Percentiles rank a stretch among this genome's conserved stretches.
Conservation (phyloP, 2,888 invertebrate genomes). For the Serrognathus titanus region DNA sequence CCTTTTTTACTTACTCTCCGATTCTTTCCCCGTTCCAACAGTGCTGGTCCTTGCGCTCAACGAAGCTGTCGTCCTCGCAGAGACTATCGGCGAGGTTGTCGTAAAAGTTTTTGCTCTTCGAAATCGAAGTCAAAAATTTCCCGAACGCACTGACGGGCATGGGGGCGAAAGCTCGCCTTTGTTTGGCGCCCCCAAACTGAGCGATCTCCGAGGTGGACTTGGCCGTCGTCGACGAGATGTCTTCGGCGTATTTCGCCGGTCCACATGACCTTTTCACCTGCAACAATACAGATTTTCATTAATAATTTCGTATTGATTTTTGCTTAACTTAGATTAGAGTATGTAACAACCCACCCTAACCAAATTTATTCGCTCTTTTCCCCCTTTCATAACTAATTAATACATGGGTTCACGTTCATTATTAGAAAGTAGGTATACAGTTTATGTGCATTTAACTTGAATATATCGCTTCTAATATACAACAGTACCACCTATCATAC, state of each 20-base stretch:
- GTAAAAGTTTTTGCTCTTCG: conserved; percentile 78
- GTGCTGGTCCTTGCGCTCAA: conserved; percentile 61
- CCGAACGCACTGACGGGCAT: conserved; percentile 63
- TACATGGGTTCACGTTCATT: too few relatives aligned
- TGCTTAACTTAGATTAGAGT: too few relatives aligned
- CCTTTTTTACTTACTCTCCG: conserved; percentile 64
- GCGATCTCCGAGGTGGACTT: conserved; percentile 29
- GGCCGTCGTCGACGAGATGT: conserved; percentile 31
- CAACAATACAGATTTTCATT: conserved; percentile 20
- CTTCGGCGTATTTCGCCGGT: conserved; percentile 38
- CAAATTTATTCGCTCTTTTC: too few relatives aligned
- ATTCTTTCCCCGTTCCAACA: conserved; percentile 82
- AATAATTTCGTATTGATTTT: too few relatives aligned
- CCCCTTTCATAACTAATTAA: too few relatives aligned
- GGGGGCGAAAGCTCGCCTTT: conserved; percentile 51
- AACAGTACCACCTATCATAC: too few relatives aligned
- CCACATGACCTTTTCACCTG: conserved; percentile 58
- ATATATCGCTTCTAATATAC: too few relatives aligned
- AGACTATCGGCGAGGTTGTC: conserved; percentile 75
- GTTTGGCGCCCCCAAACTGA: conserved; percentile 34
- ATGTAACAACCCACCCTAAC: too few relatives aligned
- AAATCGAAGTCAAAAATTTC: conserved; percentile 63
- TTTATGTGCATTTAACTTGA: too few relatives aligned
- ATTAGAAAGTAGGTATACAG: too few relatives aligned
- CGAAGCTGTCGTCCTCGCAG: conserved; percentile 70